A percentile compares a stretch with the other conserved stretches of the same genome.
phyloP scores from a whole-genome alignment of 2,797 vertebrate genomes.

The Acrossocheilus fasciatus region DNA sequence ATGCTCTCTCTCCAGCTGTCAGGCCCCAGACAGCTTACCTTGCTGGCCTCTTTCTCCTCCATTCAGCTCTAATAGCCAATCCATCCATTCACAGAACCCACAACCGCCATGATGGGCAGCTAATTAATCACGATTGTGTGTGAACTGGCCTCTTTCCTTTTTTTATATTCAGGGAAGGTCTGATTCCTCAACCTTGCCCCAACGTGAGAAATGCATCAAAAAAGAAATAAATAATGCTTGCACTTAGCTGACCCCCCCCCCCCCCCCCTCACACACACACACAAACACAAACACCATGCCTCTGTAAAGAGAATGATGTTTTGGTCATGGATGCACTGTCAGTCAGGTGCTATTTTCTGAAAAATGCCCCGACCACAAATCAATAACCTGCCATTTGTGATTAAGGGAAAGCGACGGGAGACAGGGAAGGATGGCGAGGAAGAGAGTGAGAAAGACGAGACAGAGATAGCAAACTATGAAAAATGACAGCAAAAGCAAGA shows the following conservation, averaged over 20 bases:
- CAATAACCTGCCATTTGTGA: slow-evolving; percentile 62
- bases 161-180: slow-evolving; percentile 23
- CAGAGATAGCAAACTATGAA: slow-evolving; percentile 57
- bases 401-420: slow-evolving; percentile 66
- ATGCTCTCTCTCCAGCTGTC: slow-evolving; percentile 54
- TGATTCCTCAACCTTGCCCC: slow-evolving; percentile 19
- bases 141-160: slow-evolving; percentile 25
- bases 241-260: slow-evolving; percentile 14
- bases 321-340: slow-evolving; percentile 57
- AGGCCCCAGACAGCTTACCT: slow-evolving; percentile 58
- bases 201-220: not conserved
- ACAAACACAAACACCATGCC: slow-evolving; percentile 3
- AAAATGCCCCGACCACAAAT: slow-evolving; percentile 58
- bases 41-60: slow-evolving; percentile 59
- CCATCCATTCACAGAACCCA: slow-evolving; percentile 60
- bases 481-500: slow-evolving; percentile 65
- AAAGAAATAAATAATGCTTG: not conserved
- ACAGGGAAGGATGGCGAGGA: slow-evolving; percentile 55
- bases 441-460: slow-evolving; percentile 57
- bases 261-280: not conserved
- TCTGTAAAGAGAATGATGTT: slow-evolving; percentile 59
- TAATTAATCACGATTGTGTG: slow-evolving; percentile 72
- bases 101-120: slow-evolving; percentile 67
- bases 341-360: slow-evolving; percentile 56
- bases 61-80: slow-evolving; percentile 69